A percentile compares a stretch with the other conserved stretches of the same genome.
These are phyloP conservation scores for Lathronympha strigana DNA, from an alignment of 2,888 invertebrate species.

Conservation along the genomic window DNA sequence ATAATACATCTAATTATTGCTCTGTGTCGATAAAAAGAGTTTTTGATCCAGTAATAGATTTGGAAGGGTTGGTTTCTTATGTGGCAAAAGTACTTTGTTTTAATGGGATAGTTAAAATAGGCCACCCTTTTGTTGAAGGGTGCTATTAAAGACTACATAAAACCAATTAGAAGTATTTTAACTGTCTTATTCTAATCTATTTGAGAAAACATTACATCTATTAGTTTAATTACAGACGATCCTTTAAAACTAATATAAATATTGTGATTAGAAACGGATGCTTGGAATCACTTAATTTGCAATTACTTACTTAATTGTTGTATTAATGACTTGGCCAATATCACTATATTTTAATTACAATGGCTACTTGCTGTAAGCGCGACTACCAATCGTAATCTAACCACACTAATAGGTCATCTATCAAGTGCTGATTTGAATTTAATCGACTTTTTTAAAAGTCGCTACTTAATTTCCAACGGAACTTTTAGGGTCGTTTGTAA, in stretches of 20 bases:
- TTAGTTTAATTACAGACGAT: no score
- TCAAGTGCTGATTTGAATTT: no score
- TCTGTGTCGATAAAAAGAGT: constrained; percentile 21
- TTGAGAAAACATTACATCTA: no score
- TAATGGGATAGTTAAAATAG: constrained; percentile 24
- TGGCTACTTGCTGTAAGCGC: no score
- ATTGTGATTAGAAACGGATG: no score
- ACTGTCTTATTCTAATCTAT: not conserved
- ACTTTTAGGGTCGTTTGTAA: not conserved
- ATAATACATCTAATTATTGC: constrained; percentile 19
- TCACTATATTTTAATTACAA: no score
- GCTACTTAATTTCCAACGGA: not conserved
- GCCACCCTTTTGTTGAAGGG: constrained; percentile 6
- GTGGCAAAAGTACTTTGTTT: constrained; percentile 8
- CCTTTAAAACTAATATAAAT: no score
- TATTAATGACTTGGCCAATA: no score
- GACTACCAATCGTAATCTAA: no score
- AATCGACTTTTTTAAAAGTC: not conserved
- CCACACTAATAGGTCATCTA: no score
- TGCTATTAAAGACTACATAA: constrained; percentile 6
- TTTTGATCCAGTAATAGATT: constrained; percentile 19
- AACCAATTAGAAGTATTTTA: not conserved
- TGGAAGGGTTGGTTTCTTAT: constrained; percentile 21
- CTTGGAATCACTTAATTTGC: no score
- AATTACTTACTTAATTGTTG: no score